phyloP scores from a whole-genome alignment of 2,113 vertebrate species.

The Trogon surrucura region DNA sequence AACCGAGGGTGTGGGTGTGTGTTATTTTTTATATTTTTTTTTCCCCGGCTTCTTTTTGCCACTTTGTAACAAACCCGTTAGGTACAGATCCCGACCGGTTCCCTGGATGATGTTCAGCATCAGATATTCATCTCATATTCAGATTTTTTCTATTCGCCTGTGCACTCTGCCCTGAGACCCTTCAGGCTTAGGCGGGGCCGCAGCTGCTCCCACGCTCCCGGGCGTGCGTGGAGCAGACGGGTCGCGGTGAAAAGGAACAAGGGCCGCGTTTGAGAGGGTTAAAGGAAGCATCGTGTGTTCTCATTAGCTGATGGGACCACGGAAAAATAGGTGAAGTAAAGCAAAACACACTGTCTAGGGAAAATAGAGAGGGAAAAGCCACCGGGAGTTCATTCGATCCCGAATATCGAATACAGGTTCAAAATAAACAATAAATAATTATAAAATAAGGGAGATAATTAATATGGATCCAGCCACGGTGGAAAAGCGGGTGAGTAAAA shows the following conservation, averaged over 20 bases:
- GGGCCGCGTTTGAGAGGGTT: background rate
- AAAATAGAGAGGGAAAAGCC: background rate
- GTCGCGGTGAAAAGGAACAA: background rate
- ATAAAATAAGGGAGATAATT: background rate
- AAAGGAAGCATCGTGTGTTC: background rate
- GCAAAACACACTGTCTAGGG: background rate
- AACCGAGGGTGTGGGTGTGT: background rate
- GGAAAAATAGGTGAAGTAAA: background rate
- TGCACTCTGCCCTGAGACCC: background rate
- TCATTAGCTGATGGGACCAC: background rate
- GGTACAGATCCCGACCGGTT: background rate
- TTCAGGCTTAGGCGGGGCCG: background rate
- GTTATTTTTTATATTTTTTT: background rate
- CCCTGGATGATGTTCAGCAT: background rate
- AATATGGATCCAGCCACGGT: fast-evolving
- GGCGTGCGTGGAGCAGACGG: background rate
- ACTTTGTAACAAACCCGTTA: background rate
- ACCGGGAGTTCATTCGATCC: background rate
- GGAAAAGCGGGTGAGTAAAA: background rate
- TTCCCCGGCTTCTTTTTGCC: background rate
- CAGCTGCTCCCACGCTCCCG: background rate
- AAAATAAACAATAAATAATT: background rate
- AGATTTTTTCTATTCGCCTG: background rate
- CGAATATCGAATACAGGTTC: background rate
- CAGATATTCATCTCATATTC: too few species aligned